Evolutionary conservation across 2,113 vertebrate genomes (phyloP).

Genomic region (Zingel zingel): DNA sequence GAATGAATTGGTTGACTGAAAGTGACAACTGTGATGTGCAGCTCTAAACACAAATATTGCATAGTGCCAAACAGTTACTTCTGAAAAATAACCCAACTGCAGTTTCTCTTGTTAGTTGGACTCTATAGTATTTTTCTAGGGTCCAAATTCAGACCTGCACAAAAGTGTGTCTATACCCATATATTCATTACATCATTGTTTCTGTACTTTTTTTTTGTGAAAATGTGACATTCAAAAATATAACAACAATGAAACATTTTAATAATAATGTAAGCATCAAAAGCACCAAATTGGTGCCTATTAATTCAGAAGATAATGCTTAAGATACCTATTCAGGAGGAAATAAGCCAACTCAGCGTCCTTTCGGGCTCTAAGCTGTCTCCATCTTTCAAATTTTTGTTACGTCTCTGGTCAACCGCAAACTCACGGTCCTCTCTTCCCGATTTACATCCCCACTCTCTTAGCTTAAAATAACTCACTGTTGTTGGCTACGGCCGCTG

Average conservation of each 20-base stretch:
- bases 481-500: too few relatives aligned
- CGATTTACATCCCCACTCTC: too few relatives aligned
- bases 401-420: too few relatives aligned
- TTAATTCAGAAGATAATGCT: not conserved
- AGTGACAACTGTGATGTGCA: slow-evolving; percentile 7
- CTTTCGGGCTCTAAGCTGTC: too few relatives aligned
- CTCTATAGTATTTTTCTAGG: not conserved
- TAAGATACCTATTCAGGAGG: too few relatives aligned
- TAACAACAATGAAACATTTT: not conserved
- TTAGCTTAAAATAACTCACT: too few relatives aligned
- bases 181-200: not conserved
- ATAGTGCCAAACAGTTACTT: not conserved
- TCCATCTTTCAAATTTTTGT: too few relatives aligned
- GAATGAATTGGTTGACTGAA: slow-evolving; percentile 30
- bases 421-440: too few relatives aligned
- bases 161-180: too few relatives aligned
- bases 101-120: not conserved
- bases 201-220: not conserved
- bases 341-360: too few relatives aligned
- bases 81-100: not conserved
- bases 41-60: slow-evolving; percentile 6
- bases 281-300: not conserved
- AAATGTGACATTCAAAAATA: not conserved
- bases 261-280: not conserved
- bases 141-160: not conserved